These are phyloP conservation scores for Theristus sp. DNA, from an alignment of 2,888 invertebrate species.

Conservation along the genomic window DNA sequence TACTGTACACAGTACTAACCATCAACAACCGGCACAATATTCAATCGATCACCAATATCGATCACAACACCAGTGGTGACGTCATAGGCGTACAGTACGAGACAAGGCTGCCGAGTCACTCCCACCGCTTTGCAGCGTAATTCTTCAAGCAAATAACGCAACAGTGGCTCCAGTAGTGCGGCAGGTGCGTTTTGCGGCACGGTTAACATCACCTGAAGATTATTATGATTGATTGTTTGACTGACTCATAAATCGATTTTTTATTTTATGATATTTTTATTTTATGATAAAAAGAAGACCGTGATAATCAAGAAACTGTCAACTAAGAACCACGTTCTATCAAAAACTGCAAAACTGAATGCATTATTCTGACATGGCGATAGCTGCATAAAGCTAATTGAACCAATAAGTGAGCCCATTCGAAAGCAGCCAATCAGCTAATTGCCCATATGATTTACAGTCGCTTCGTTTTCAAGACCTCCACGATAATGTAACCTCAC, in stretches of 20 bases:
- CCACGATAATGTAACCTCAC: constrained; percentile 19
- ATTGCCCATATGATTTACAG: too few species aligned
- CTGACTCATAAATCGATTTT: not conserved
- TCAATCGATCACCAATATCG: constrained; percentile 42
- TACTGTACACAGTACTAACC: constrained; percentile 27
- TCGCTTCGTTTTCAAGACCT: too few species aligned
- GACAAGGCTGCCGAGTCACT: constrained; percentile 39
- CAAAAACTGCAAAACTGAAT: too few species aligned
- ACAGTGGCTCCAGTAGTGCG: constrained; percentile 24
- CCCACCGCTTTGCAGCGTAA: constrained; percentile 33
- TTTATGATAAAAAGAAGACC: too few species aligned
- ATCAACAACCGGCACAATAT: constrained; percentile 41
- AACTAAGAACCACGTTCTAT: too few species aligned
- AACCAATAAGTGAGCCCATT: too few species aligned
- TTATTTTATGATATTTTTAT: too few species aligned
- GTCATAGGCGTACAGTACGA: constrained; percentile 42
- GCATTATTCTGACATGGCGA: constrained; percentile 1
- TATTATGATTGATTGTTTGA: not conserved
- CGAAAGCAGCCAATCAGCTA: too few species aligned
- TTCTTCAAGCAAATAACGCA: constrained; percentile 22
- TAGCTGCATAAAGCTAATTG: too few species aligned
- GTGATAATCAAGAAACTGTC: too few species aligned
- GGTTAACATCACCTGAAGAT: constrained; percentile 18
- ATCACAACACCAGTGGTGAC: constrained; percentile 42
- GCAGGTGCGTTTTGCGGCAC: constrained; percentile 23